Conservation (phyloP, 2,797 vertebrate genomes). For the Syndactyla subalaris region DNA sequence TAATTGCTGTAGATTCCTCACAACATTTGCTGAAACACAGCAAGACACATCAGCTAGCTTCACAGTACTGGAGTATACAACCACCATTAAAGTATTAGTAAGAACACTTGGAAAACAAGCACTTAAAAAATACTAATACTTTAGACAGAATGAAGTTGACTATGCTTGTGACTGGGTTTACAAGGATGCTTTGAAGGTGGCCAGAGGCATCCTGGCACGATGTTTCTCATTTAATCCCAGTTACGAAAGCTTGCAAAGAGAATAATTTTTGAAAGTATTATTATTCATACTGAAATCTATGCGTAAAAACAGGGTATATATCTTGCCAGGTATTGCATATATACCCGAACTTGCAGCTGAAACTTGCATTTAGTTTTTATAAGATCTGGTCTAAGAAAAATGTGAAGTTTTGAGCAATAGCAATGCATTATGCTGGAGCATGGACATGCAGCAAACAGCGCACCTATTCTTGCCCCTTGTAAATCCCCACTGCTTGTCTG, state of each 20-base stretch:
- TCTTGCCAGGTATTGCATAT: not conserved
- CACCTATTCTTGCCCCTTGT: slow-evolving; percentile 12
- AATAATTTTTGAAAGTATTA: not conserved
- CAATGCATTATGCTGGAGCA: not conserved
- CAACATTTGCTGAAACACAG: slow-evolving; percentile 66
- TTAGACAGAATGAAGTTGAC: not conserved
- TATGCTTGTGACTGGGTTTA: not conserved
- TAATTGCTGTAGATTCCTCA: slow-evolving; percentile 72
- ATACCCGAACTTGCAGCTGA: not conserved
- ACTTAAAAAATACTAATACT: not conserved
- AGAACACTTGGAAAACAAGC: not conserved
- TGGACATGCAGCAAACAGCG: not conserved
- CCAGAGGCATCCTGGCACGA: not conserved
- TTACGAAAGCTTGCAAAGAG: not conserved
- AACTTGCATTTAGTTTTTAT: not conserved
- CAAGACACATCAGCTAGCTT: slow-evolving; percentile 41
- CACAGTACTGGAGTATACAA: slow-evolving; percentile 23
- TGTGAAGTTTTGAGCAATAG: not conserved
- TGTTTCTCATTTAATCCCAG: slow-evolving; percentile 10
- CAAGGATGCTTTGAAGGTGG: slow-evolving; percentile 33
- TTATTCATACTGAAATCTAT: not conserved
- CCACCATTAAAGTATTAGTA: slow-evolving; percentile 36
- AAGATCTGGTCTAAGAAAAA: not conserved
- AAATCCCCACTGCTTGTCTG: slow-evolving; percentile 26
- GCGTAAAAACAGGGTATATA: not conserved